Base-by-base conservation (phyloP, 53 echinoderm and acorn worm genomes). In the Echinometra lucunter region DNA sequence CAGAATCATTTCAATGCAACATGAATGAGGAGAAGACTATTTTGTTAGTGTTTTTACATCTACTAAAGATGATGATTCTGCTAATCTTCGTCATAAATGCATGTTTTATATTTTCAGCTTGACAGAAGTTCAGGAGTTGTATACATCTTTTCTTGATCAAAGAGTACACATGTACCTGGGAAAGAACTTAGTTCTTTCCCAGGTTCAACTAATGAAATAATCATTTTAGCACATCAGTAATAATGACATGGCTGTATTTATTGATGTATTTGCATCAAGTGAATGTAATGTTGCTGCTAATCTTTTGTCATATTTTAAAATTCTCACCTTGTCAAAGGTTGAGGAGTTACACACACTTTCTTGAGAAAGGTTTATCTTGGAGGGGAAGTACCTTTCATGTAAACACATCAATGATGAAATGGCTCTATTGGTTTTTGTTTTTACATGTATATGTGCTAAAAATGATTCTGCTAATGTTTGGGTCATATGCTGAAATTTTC, bases 51-150 rank as follows among this genome's bases (percentile, higher is more conserved):
- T 15, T 6, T 78, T 42, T 42, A 42, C 40, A 78, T 78, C 42
- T 78, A 38, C 69, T 69, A 3, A 12, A 69, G 69, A 34, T 69
- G 12, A 34, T 28, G 4, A 28, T 69, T 69, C 11, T 69, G 18
- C 32, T 30, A 11, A 28, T 30, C 69, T 69, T 69, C 69, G 3
- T 69, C 63, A 53, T 9, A n/a, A n/a, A n/a, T n/a, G n/a, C 23
- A 10, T 82, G 21, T 82, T 82, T 21, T 42, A 25, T n/a, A 4
- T 74, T 55, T 47, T 45, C 92, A 92, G 92, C 34, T 23, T 92
- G 53, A 13, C 70, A 45, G 47, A 30, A 53, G 74, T 92, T 4
- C 27, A 35, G 11, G 21, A 57, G 12, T 45, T 92, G 4, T 75
- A 92, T 49, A 16, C 74, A 74, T 25, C 30, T 18, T 92, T 92